Percentiles rank a stretch among this genome's conserved stretches.
These are phyloP conservation scores for Vanessa tameamea DNA, from an alignment of 1,140 invertebrate species.

Conservation along the genomic window DNA sequence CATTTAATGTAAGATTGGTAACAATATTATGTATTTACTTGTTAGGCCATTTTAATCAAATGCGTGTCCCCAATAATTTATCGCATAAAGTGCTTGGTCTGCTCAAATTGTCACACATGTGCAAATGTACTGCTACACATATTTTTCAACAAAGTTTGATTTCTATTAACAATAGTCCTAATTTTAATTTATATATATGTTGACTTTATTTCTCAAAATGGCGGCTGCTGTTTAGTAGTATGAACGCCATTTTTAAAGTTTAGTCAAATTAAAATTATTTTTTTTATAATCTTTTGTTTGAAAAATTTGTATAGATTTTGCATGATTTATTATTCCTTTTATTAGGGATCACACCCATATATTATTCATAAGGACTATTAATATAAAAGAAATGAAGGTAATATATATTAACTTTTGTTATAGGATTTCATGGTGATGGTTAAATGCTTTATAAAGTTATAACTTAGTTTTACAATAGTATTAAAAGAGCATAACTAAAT, in stretches of 20 bases:
- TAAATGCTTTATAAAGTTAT: constrained; percentile 21
- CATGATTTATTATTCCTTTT: constrained; percentile 25
- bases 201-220: constrained; percentile 42
- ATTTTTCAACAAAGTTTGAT: constrained; percentile 31
- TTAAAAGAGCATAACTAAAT: background rate
- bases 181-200: constrained; percentile 4
- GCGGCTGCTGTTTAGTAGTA: constrained; percentile 28
- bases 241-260: constrained; percentile 25
- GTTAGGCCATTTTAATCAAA: constrained; percentile 69
- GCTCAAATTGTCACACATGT: constrained; percentile 65
- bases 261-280: background rate
- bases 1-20: constrained; percentile 81
- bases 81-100: constrained; percentile 69
- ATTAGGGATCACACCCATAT: constrained; percentile 8
- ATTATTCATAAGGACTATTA: constrained; percentile 7
- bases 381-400: constrained; percentile 16
- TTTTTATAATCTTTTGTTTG: constrained; percentile 19
- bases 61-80: constrained; percentile 70
- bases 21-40: constrained; percentile 78
- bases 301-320: constrained; percentile 39
- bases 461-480: background rate
- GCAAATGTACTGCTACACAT: constrained; percentile 54
- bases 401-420: constrained; percentile 24
- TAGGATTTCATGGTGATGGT: constrained; percentile 28
- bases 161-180: constrained; percentile 6